Percentiles rank a stretch among this genome's conserved stretches.
Evolutionary conservation across 2,888 invertebrate genomes (phyloP).

Genomic region (Ochlodes sylvanus): DNA sequence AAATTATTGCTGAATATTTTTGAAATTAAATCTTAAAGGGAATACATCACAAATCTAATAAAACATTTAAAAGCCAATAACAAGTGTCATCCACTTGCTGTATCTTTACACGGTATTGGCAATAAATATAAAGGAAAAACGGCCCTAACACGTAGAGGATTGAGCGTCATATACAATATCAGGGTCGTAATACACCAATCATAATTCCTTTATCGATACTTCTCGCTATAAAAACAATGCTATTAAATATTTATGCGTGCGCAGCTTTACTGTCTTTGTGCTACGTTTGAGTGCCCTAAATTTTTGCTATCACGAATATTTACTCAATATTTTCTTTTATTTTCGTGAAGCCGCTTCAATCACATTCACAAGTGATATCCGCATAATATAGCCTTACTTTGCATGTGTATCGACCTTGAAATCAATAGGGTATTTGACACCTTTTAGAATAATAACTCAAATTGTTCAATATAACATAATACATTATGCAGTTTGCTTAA

Average conservation of each 20-base stretch:
- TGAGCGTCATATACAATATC: constrained; percentile 54
- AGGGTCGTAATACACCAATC: constrained; percentile 60
- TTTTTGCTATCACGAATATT: too few relatives aligned
- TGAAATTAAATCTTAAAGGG: constrained; percentile 26
- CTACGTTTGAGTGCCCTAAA: not conserved
- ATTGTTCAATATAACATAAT: too few relatives aligned
- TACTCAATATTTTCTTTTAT: too few relatives aligned
- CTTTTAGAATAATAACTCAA: too few relatives aligned
- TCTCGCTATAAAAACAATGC: constrained; percentile 48
- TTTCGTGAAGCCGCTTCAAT: too few relatives aligned
- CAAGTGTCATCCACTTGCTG: constrained; percentile 39
- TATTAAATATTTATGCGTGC: constrained; percentile 40
- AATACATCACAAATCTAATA: constrained; percentile 28
- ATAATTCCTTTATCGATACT: constrained; percentile 69
- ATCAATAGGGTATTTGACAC: too few relatives aligned
- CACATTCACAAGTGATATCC: too few relatives aligned
- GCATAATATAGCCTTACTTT: too few relatives aligned
- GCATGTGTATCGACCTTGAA: too few relatives aligned
- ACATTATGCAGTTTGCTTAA: too few relatives aligned
- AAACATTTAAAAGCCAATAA: constrained; percentile 52
- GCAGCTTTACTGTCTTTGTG: constrained; percentile 23
- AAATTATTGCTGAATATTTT: not conserved
- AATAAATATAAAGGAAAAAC: constrained; percentile 29
- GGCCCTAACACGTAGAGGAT: constrained; percentile 38
- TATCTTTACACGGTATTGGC: constrained; percentile 21